phyloP scores from a whole-genome alignment of 37 sponge, comb jelly and placozoan genomes.

The Cliona cf. orientalis region DNA sequence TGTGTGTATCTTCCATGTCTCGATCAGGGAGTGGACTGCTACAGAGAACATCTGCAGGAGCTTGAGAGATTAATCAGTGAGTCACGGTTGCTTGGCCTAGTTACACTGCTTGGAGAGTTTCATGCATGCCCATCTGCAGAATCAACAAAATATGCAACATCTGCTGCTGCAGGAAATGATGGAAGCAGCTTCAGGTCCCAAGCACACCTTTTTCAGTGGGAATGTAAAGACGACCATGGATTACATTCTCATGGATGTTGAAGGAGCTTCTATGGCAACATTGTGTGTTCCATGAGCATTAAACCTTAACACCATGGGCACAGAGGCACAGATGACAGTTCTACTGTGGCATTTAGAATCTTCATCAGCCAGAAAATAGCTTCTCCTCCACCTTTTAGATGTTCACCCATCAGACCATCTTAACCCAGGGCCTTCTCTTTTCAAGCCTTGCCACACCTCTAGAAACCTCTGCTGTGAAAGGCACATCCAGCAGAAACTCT shows the following conservation, averaged over 20 bases:
- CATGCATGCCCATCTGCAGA: not conserved
- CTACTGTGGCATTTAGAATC: slow-evolving; percentile 10
- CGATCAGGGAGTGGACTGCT: slow-evolving; percentile 4
- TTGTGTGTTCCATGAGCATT: too few species aligned
- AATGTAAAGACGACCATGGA: slow-evolving; percentile 8
- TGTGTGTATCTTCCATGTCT: slow-evolving; percentile 29
- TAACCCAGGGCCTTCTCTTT: slow-evolving; percentile 14
- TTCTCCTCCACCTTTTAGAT: slow-evolving; percentile 39
- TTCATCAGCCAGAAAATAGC: slow-evolving; percentile 23
- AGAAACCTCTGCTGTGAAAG: slow-evolving; percentile 18
- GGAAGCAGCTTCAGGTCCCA: slow-evolving; percentile 10
- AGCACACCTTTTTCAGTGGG: not conserved
- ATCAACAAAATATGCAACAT: slow-evolving; percentile 3
- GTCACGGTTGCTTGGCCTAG: slow-evolving; percentile 10
- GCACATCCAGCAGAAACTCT: slow-evolving; percentile 19
- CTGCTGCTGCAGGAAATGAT: slow-evolving; percentile 19
- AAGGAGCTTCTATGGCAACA: slow-evolving; percentile 1
- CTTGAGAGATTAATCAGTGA: slow-evolving; percentile 10
- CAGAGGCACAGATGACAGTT: not conserved
- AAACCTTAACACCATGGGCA: too few species aligned
- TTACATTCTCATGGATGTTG: slow-evolving; percentile 11
- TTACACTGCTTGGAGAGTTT: slow-evolving; percentile 1
- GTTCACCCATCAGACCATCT: slow-evolving; percentile 12
- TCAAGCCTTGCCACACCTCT: slow-evolving; percentile 15
- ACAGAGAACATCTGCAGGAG: slow-evolving; percentile 14